Base-by-base conservation (phyloP, 35 echinoderm and acorn worm genomes). In the Lytechinus variegatus region DNA sequence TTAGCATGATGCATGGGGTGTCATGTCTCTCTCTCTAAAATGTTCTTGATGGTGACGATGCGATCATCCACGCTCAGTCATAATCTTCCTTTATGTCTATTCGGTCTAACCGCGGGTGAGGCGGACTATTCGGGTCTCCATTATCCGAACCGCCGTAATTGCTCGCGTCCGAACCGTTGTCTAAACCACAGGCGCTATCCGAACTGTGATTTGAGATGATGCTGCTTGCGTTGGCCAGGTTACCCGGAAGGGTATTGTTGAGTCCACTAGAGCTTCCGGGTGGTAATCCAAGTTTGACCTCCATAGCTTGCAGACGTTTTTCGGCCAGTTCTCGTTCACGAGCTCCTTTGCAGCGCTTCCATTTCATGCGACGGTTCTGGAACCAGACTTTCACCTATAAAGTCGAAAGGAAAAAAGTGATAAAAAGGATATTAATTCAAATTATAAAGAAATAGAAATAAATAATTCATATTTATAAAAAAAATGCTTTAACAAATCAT, bases 311-410 rank as follows among this genome's bases (percentile, higher is more conserved):
- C 21, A 99, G 96, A 52, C 98, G 96, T 86, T 97, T 97, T 52
- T 98, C 96, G 54, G 98, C 98, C 4, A 99, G 87, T 95, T 99
- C 98, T 61, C 97, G 97, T 91, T 99, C 98, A 13, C 98, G 96
- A 92, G 98, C 98, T 95, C 98, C 98, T 58, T 99, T 99, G 93
- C 97, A 97, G 54, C 98, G 88, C 86, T 99, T 99, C 98, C 98
- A 99, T 72, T 99, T 99, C 98, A 99, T 99, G 24, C 98, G 96
- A 7, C 98, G 95, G 95, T 99, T 99, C 95, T 99, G 98, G 86
- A 99, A 99, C 98, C 98, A 99, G 19, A 99, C 98, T 91, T 99
- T 99, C 0, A 99, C 98, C 98, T 99, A n/a, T n/a, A 61, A 57
- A 14, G 96, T 21, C 27, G 57, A 94, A 27, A 92, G 54, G 88